Percentiles rank a stretch among this genome's conserved stretches.
These are phyloP conservation scores for Dendrolimus kikuchii DNA, from an alignment of 1,140 invertebrate genomes.

Conservation along the genomic window DNA sequence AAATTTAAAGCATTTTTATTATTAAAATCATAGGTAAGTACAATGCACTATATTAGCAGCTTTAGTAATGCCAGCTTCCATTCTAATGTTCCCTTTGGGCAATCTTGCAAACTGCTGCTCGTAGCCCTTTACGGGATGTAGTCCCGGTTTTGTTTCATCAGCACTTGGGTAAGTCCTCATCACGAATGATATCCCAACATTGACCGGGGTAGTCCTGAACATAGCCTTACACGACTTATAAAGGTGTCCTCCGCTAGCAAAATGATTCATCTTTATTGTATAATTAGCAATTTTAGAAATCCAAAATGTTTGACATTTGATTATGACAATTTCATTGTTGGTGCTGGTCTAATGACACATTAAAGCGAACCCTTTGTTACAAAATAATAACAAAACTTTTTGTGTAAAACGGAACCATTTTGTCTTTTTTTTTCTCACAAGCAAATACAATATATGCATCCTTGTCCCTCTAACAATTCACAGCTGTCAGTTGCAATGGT, in stretches of 20 bases:
- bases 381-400: too few species aligned
- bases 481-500: too few species aligned
- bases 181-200: constrained; percentile 12
- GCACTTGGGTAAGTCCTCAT: constrained; percentile 14
- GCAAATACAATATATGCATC: too few species aligned
- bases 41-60: constrained; percentile 5
- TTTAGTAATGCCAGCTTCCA: constrained; percentile 10
- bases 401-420: too few species aligned
- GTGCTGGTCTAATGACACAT: too few species aligned
- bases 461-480: too few species aligned
- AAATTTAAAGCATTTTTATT: background rate
- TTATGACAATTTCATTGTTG: too few species aligned
- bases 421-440: too few species aligned
- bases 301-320: too few species aligned
- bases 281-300: too few species aligned
- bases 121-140: constrained; percentile 7
- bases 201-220: constrained; percentile 32
- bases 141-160: constrained; percentile 3
- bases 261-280: constrained; percentile 28
- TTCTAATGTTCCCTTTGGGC: constrained; percentile 23
- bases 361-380: too few species aligned
- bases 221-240: constrained; percentile 24
- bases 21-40: constrained; percentile 2
- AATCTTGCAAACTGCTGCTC: constrained; percentile 17
- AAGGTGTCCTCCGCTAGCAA: constrained; percentile 31